phyloP scores from a whole-genome alignment of 2,797 vertebrate species.

The Aotus griseimembra region DNA sequence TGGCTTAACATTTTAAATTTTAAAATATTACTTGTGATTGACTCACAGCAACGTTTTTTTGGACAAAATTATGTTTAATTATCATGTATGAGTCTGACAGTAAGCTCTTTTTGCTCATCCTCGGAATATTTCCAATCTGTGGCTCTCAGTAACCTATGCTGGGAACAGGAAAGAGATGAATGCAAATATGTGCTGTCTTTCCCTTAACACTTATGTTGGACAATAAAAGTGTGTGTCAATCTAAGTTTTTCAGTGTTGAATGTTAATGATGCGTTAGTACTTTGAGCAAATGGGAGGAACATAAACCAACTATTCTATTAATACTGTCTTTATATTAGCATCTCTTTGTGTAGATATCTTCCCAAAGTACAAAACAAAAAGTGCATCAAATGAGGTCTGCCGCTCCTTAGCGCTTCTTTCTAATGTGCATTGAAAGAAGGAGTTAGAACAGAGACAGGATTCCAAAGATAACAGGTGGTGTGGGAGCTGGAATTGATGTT shows the following conservation, averaged over 20 bases:
- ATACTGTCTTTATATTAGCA: neutral
- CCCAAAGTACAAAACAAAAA: conserved; percentile 24
- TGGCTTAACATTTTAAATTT: neutral
- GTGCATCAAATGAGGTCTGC: neutral
- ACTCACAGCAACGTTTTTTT: neutral
- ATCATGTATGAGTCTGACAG: neutral
- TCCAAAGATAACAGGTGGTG: conserved; percentile 12
- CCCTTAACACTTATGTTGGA: neutral
- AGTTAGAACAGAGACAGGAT: conserved; percentile 17
- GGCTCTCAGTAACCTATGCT: neutral
- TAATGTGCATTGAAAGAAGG: neutral
- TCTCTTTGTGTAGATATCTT: conserved; percentile 46
- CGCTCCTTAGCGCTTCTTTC: neutral
- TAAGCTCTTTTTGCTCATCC: neutral
- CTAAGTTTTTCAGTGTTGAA: neutral
- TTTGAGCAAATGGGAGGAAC: conserved; percentile 30
- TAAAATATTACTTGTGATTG: conserved; percentile 41
- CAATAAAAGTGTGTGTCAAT: neutral
- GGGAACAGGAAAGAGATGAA: neutral
- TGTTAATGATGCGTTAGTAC: neutral
- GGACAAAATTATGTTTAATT: neutral
- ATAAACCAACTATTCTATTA: neutral
- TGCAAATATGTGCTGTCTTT: neutral
- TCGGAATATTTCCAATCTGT: neutral
- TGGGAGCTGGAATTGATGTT: neutral